Percentiles rank a stretch among this genome's conserved stretches.
Conservation (phyloP, 2,113 vertebrate genomes). For the Lutjanus erythropterus region DNA sequence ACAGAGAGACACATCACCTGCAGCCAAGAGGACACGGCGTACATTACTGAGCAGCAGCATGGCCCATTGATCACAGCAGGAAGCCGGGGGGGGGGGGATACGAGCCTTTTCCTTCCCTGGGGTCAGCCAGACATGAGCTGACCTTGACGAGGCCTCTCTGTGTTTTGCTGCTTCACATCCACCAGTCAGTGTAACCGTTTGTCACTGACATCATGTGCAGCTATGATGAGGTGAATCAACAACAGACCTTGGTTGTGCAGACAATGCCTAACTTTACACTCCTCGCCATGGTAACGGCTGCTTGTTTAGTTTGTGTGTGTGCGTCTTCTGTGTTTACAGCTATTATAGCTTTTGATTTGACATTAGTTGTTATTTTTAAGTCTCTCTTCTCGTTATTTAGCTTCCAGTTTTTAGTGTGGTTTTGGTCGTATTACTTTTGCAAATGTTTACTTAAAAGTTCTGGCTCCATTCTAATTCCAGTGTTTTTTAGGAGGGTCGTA, state of each 20-base stretch:
- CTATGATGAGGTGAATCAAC: slow-evolving; percentile 45
- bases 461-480: neutral
- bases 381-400: neutral
- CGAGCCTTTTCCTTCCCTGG: neutral
- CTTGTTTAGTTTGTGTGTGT: slow-evolving; percentile 10
- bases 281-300: slow-evolving; percentile 30
- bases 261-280: slow-evolving; percentile 30
- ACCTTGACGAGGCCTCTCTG: slow-evolving; percentile 7
- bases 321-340: neutral
- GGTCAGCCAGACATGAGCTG: slow-evolving; percentile 26
- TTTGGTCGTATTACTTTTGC: slow-evolving; percentile 21
- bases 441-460: slow-evolving; percentile 31
- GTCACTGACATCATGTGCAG: slow-evolving; percentile 53
- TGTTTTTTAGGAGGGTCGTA: neutral
- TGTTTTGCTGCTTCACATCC: slow-evolving; percentile 21
- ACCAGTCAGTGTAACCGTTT: slow-evolving; percentile 17
- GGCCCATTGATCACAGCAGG: neutral
- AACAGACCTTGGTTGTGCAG: slow-evolving; percentile 34
- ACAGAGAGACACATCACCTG: neutral
- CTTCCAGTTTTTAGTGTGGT: neutral
- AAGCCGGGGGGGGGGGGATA: neutral
- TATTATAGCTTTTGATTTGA: slow-evolving; percentile 15
- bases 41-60: neutral
- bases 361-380: slow-evolving; percentile 6
- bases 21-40: slow-evolving; percentile 15